Evolutionary conservation across 2,113 vertebrate genomes (phyloP), one percentile per base, ranked within the genome.

Genomic region (Girardinichthys multiradiatus): DNA sequence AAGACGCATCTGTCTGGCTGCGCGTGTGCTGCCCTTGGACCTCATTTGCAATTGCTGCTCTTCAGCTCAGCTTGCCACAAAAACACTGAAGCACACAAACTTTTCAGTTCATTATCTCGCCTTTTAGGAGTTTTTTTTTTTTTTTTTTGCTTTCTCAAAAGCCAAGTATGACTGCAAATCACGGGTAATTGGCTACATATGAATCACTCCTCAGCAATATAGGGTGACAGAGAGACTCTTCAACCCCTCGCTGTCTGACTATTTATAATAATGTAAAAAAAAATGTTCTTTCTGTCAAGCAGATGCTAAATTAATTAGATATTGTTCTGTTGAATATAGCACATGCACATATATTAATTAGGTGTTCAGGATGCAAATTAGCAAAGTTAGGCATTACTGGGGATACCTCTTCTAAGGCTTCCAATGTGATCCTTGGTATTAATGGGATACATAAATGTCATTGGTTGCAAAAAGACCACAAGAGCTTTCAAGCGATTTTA

Each of bases 61-160:
- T 70, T 57, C 6, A 4, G 48, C 69, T 68, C 4, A 35, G 59
- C 72, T 84, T 58, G 82, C 81, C 65, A 42, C 72, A 85, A 85
- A 54, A 81, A 84, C 6, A 80, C 67, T 4, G 42, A 77, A 68
- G 67, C 57, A 39, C 80, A 75, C 86, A 86, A 88, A 89, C 83
- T 92, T 91, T 83, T 86, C 86, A 48, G 11, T 85, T 86, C 80
- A 83, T 90, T 87, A 88, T 86, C 61, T 70, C 39, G 71, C 76
- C 39, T 83, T 87, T 86, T 67, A 73, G 42, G 70, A 57, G 35
- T 33, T 62, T 31, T 57, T 26, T 54, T 10, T 67, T 64, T 33
- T 61, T 35, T 54, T n/a, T 51, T 14, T 0, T 39, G 17, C 28
- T 28, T 29, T 9, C 48, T 60, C 1, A 4, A 59, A 45, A 73